Evolutionary conservation across 2,113 vertebrate genomes (phyloP).

Genomic region (Platycercus adscitus): DNA sequence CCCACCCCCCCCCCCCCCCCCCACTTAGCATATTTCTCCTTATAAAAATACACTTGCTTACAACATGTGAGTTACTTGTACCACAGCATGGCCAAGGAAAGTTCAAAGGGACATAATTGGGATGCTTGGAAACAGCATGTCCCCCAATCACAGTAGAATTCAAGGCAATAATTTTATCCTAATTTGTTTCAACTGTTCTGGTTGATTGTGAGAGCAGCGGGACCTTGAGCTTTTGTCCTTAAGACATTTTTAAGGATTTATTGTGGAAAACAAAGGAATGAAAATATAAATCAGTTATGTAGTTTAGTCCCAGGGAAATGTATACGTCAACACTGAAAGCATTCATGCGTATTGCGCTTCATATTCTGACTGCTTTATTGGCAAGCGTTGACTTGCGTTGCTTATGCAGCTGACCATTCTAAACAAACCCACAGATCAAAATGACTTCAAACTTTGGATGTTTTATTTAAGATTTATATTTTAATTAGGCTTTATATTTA

Average conservation of each 20-base stretch:
- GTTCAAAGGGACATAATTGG: constrained; percentile 44
- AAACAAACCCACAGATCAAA: not conserved
- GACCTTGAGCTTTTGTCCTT: constrained; percentile 40
- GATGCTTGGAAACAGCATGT: constrained; percentile 46
- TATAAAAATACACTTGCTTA: constrained; percentile 49
- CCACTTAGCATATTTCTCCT: not conserved
- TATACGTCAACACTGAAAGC: not conserved
- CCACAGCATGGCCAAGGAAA: constrained; percentile 39
- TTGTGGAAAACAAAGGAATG: not conserved
- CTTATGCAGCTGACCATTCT: not conserved
- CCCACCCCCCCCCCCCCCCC: not conserved
- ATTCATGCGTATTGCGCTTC: not conserved
- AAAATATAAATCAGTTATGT: constrained; percentile 22
- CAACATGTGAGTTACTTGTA: constrained; percentile 16
- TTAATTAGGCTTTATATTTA: not conserved
- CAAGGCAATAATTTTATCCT: constrained; percentile 43
- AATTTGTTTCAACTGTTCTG: constrained; percentile 48
- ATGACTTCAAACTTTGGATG: not conserved
- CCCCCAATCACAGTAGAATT: constrained; percentile 29
- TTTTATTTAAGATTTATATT: constrained; percentile 6
- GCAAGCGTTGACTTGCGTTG: not conserved
- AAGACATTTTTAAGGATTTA: constrained; percentile 30
- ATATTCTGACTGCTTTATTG: not conserved
- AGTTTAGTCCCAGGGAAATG: not conserved
- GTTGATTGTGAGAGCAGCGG: constrained; percentile 17